phyloP scores from a whole-genome alignment of 1,140 invertebrate species.

The Bicyclus anynana region DNA sequence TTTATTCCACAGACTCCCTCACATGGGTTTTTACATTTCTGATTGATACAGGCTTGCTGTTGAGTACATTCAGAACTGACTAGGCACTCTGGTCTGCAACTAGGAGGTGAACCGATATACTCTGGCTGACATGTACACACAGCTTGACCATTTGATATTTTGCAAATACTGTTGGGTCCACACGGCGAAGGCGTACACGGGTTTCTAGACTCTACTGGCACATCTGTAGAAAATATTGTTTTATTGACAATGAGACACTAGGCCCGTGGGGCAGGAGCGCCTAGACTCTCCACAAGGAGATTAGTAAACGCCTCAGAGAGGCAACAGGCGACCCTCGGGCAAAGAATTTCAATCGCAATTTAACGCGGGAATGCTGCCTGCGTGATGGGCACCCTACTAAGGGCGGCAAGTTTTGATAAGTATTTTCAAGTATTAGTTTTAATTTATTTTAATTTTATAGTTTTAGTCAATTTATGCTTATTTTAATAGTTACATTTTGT shows the following conservation, averaged over 20 bases:
- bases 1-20: slow-evolving; percentile 79
- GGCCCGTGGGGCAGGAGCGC: too few relatives aligned
- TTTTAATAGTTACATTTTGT: too few relatives aligned
- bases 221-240: slow-evolving; percentile 28
- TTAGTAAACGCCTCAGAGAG: too few relatives aligned
- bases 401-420: too few relatives aligned
- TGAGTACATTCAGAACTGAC: slow-evolving; percentile 74
- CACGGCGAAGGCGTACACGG: slow-evolving; percentile 88
- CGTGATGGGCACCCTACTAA: too few relatives aligned
- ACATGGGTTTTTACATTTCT: slow-evolving; percentile 79
- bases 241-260: not conserved
- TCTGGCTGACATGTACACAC: slow-evolving; percentile 81
- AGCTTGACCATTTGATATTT: slow-evolving; percentile 81
- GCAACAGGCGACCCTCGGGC: too few relatives aligned
- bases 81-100: slow-evolving; percentile 78
- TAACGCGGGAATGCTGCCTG: too few relatives aligned
- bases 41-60: slow-evolving; percentile 68
- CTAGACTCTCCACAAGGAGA: too few relatives aligned
- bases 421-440: too few relatives aligned
- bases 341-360: too few relatives aligned
- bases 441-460: too few relatives aligned
- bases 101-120: slow-evolving; percentile 70
- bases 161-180: slow-evolving; percentile 85
- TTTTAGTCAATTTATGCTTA: too few relatives aligned
- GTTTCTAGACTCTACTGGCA: slow-evolving; percentile 59